Evolutionary conservation across 1,140 invertebrate species (phyloP).

Genomic region (Drepana arcuata): DNA sequence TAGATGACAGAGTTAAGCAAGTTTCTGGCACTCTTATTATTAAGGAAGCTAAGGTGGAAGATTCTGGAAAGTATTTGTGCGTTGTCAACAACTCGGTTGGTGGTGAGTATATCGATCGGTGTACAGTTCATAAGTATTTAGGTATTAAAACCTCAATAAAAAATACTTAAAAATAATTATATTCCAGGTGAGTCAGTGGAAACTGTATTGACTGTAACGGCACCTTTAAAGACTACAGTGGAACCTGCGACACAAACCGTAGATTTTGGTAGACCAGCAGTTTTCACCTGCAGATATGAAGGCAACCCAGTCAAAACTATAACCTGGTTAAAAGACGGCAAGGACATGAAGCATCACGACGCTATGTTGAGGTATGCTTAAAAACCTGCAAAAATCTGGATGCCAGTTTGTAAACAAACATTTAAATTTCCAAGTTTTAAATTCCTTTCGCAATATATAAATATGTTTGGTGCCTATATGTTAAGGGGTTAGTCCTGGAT

Average conservation of each 20-base stretch:
- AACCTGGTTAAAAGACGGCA: conserved; percentile 94
- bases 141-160: neutral
- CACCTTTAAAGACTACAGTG: conserved; percentile 88
- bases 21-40: conserved; percentile 96
- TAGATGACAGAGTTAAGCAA: conserved; percentile 91
- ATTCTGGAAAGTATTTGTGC: conserved; percentile 95
- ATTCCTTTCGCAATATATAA: too few relatives aligned
- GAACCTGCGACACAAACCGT: conserved; percentile 92
- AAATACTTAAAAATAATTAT: conserved; percentile 1
- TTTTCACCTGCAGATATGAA: conserved; percentile 91
- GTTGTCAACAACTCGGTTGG: conserved; percentile 95
- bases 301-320: conserved; percentile 92
- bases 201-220: conserved; percentile 93
- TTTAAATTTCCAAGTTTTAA: too few relatives aligned
- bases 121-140: neutral
- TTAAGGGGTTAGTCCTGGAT: too few relatives aligned
- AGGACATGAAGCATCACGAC: conserved; percentile 84
- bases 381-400: too few relatives aligned
- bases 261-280: conserved; percentile 92
- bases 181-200: conserved; percentile 86
- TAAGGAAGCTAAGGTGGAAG: conserved; percentile 89
- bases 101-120: conserved; percentile 65
- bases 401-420: too few relatives aligned
- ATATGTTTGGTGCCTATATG: neutral
- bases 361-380: conserved; percentile 74